Percentiles rank a stretch among this genome's conserved stretches.
These are phyloP conservation scores for Euglossa dilemma DNA, from an alignment of 1,140 invertebrate species.

Conservation along the genomic window DNA sequence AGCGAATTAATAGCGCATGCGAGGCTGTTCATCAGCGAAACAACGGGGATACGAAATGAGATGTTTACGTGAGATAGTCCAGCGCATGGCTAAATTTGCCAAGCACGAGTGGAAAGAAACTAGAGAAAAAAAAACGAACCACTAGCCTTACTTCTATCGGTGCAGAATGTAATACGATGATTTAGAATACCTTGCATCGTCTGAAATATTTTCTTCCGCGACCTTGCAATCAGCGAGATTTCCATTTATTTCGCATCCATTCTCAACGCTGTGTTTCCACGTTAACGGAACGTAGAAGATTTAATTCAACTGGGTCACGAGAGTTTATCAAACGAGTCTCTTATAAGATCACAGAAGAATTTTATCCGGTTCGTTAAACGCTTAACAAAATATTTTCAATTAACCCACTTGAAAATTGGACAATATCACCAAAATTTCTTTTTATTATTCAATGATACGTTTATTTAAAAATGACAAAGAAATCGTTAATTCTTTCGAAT, in stretches of 20 bases:
- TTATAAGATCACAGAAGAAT: no score
- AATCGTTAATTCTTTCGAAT: no score
- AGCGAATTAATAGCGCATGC: conserved; percentile 14
- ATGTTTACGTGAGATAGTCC: conserved; percentile 27
- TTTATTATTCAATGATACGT: no score
- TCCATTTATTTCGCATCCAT: neutral
- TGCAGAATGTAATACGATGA: neutral
- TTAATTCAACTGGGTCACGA: no score
- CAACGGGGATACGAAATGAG: neutral
- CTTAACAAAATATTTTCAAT: no score
- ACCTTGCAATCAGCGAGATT: neutral
- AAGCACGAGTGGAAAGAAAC: neutral
- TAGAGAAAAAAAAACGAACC: neutral
- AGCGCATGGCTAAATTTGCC: conserved; percentile 11
- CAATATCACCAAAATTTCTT: no score
- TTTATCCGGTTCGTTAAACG: no score
- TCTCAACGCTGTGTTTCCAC: no score
- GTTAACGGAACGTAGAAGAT: no score
- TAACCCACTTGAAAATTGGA: no score
- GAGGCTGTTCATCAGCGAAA: neutral
- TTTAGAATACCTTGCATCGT: neutral
- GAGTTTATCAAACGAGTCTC: no score
- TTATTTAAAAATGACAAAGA: no score
- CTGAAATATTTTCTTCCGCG: neutral
- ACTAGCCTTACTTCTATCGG: neutral